Evolutionary conservation across 2,888 invertebrate species (phyloP), one percentile per base, ranked within the genome.

Genomic region (Cerceris ruficornis): DNA sequence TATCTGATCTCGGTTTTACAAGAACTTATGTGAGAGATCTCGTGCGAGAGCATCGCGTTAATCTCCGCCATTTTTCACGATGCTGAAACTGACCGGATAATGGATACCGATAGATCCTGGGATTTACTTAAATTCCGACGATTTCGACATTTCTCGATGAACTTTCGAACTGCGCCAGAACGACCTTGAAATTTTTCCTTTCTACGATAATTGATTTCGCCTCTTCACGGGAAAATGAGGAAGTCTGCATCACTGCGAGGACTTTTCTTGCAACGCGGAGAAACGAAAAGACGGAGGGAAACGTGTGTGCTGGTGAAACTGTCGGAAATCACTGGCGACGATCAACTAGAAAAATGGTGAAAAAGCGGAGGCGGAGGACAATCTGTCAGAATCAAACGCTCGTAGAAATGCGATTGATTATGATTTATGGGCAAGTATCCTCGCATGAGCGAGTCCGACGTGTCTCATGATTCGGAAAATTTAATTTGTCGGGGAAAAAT

Each of bases 401-500:
- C 69, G 72, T 64, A 67, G 84, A 77, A 72, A 86, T 80, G 72
- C 86, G 84, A 88, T 88, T 89, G 89, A 89, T 89, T 85, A 88
- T 89, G 89, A 89, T 89, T 88, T 88, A 89, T 88, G 83, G 80
- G 57, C 58, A 81, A 73, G 74, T 54, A 81, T 81, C 77, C 77
- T 74, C 86, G 84, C 80, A 69, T 77, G 80, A 79, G 54, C 74
- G 84, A 80, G 57, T 77, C 67, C 69, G 67, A 49, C 64, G 80
- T 78, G 87, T 82, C 84, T 83, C 77, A 78, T 88, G 88, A 88
- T 83, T 83, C 86, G 88, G 88, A 88, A 88, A 87, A 88, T 86
- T 79, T 84, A 43, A 81, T 82, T 85, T 82, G 69, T 58, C 64
- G 69, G 42, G 60, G 80, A 75, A 60, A 72, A 76, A 74, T 75